Conservation (phyloP, 2,888 invertebrate genomes). For the Malthinus flaveolus region DNA sequence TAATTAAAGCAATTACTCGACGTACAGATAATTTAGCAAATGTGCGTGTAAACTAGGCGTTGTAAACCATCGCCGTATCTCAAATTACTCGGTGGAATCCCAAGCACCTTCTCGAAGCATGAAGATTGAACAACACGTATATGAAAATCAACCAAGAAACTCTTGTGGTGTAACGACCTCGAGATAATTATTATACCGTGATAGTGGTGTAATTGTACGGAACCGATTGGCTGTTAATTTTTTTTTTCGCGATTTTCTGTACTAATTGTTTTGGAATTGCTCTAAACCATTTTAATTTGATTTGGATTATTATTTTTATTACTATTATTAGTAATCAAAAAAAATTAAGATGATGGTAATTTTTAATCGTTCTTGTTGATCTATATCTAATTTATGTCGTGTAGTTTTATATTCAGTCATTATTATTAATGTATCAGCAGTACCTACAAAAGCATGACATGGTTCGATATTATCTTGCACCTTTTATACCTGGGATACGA, state of each 20-base stretch:
- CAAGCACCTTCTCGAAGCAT: constrained; percentile 18
- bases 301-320: background rate
- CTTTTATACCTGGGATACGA: constrained; percentile 21
- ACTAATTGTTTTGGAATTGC: constrained; percentile 16
- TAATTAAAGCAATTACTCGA: constrained; percentile 28
- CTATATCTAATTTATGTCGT: constrained; percentile 15
- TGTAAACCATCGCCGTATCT: constrained; percentile 19
- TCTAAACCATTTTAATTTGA: background rate
- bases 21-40: constrained; percentile 29
- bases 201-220: constrained; percentile 21
- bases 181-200: constrained; percentile 21
- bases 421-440: constrained; percentile 28
- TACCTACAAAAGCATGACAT: constrained; percentile 14
- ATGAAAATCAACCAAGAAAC: constrained; percentile 16
- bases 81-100: constrained; percentile 25
- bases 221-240: constrained; percentile 24
- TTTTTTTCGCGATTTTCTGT: constrained; percentile 12
- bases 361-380: constrained; percentile 18
- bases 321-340: background rate
- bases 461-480: constrained; percentile 20
- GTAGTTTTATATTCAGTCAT: constrained; percentile 19
- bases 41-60: constrained; percentile 32
- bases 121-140: constrained; percentile 27
- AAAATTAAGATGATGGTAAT: constrained; percentile 14
- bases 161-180: constrained; percentile 30